Conservation (phyloP, 2,113 vertebrate genomes). For the Theropithecus gelada region DNA sequence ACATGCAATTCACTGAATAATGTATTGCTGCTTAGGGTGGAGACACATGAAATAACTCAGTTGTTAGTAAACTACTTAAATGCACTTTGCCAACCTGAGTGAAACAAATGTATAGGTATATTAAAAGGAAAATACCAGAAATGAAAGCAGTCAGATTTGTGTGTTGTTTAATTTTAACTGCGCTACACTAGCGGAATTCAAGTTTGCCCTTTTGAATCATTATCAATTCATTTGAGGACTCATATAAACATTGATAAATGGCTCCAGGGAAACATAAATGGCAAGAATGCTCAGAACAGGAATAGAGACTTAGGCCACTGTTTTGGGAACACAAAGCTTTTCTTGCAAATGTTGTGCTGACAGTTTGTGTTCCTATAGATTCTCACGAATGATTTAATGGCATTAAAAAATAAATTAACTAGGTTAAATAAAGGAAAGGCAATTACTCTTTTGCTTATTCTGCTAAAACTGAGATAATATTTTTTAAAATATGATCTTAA, state of each 20-base stretch:
- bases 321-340: constrained; percentile 32
- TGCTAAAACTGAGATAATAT: constrained; percentile 33
- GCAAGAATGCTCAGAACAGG: constrained; percentile 23
- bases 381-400: constrained; percentile 51
- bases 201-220: constrained; percentile 59
- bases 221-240: constrained; percentile 77
- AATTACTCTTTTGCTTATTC: neutral
- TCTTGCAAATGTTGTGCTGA: constrained; percentile 37
- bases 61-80: constrained; percentile 59
- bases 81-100: constrained; percentile 25
- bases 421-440: neutral
- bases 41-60: constrained; percentile 36
- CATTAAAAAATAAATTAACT: neutral
- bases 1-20: neutral
- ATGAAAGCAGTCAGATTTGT: constrained; percentile 53
- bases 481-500: neutral
- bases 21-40: neutral
- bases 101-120: constrained; percentile 49
- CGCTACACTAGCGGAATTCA: neutral
- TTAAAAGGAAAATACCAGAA: constrained; percentile 54
- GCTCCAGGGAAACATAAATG: constrained; percentile 47
- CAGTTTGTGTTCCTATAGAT: constrained; percentile 42
- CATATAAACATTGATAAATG: constrained; percentile 73
- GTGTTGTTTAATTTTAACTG: constrained; percentile 53
- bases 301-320: constrained; percentile 39